Evolutionary conservation across 2,113 vertebrate genomes (phyloP).

Genomic region (Potamarius usumacintae): DNA sequence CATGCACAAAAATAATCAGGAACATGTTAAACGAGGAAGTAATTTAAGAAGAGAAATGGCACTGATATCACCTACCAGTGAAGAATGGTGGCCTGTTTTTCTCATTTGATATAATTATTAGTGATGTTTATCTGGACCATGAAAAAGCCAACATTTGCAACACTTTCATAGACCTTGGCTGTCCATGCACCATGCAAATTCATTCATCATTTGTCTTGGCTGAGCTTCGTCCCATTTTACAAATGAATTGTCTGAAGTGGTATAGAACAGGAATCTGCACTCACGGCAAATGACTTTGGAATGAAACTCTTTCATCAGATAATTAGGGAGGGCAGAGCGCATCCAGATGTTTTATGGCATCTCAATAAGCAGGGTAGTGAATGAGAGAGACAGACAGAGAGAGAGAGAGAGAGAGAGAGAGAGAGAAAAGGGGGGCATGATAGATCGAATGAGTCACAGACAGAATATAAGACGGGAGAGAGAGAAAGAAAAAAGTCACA

Average conservation of each 20-base stretch:
- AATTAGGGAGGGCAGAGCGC: constrained; percentile 42
- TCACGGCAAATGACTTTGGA: constrained; percentile 53
- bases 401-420: background rate
- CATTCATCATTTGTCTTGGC: constrained; percentile 38
- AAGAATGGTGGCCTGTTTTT: constrained; percentile 35
- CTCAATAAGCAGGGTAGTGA: constrained; percentile 26
- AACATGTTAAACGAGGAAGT: constrained; percentile 12
- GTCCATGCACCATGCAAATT: constrained; percentile 39
- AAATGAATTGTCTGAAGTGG: constrained; percentile 29
- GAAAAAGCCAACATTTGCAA: constrained; percentile 41
- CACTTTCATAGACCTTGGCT: constrained; percentile 43
- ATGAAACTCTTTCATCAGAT: constrained; percentile 45
- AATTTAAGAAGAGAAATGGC: constrained; percentile 24
- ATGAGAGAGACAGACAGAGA: background rate
- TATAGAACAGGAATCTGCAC: constrained; percentile 35
- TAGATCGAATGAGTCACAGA: constrained; percentile 5
- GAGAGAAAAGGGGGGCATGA: background rate
- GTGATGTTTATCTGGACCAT: constrained; percentile 48
- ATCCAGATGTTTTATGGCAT: constrained; percentile 38
- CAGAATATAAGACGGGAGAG: background rate
- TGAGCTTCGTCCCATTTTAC: constrained; percentile 31
- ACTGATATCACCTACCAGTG: constrained; percentile 26
- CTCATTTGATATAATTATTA: constrained; percentile 49
- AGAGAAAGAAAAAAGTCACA: background rate
- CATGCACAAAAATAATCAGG: background rate